Percentiles rank a stretch among this genome's conserved stretches.
phyloP scores from a whole-genome alignment of 2,888 invertebrate species.

The Phania funesta region DNA sequence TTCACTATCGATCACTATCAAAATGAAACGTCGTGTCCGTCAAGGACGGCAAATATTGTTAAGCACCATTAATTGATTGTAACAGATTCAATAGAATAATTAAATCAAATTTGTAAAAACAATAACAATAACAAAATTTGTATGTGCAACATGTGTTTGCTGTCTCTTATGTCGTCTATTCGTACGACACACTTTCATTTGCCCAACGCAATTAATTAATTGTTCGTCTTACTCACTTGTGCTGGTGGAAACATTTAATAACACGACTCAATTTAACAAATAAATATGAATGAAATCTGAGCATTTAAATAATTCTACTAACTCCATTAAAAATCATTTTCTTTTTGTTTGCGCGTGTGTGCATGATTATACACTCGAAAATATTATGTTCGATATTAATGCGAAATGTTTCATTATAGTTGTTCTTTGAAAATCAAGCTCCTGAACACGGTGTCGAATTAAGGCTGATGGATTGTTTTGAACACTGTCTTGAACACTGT shows the following conservation, averaged over 20 bases:
- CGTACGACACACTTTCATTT: conserved; percentile 4
- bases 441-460: too few relatives aligned
- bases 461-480: too few relatives aligned
- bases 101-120: not conserved
- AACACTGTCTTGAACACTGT: too few relatives aligned
- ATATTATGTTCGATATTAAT: not conserved
- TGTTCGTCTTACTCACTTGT: not conserved
- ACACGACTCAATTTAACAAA: conserved; percentile 29
- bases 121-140: conserved; percentile 9
- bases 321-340: conserved; percentile 15
- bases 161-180: not conserved
- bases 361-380: conserved; percentile 22
- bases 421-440: too few relatives aligned
- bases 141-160: conserved; percentile 27
- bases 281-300: conserved; percentile 19
- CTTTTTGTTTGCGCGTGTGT: conserved; percentile 21
- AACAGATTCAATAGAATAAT: conserved; percentile 20
- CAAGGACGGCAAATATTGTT: conserved; percentile 9
- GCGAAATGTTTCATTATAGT: too few relatives aligned
- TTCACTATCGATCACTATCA: not conserved
- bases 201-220: not conserved
- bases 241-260: conserved; percentile 10
- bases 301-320: conserved; percentile 29
- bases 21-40: conserved; percentile 7
- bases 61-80: conserved; percentile 19